These are phyloP conservation scores for Lepidurus couesii DNA, from an alignment of 1,140 invertebrate genomes.

Conservation along the genomic window DNA sequence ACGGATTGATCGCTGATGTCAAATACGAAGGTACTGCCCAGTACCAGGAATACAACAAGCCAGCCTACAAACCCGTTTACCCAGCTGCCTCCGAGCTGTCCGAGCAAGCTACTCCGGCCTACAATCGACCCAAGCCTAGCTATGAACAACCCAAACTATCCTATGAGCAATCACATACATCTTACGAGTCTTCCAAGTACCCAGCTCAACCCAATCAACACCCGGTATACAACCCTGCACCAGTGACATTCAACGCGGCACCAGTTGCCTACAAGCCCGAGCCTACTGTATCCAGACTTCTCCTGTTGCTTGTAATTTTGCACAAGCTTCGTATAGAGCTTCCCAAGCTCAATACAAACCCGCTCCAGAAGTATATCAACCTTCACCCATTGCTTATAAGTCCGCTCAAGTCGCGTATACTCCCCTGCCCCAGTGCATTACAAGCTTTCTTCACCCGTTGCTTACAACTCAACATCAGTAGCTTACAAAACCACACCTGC, in stretches of 20 bases:
- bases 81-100: too few relatives aligned
- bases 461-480: neutral
- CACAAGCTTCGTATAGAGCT: neutral
- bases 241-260: neutral
- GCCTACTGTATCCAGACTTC: neutral
- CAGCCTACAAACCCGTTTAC: too few relatives aligned
- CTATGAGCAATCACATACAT: neutral
- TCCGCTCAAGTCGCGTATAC: too few relatives aligned
- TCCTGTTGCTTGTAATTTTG: neutral
- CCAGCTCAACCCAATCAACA: neutral
- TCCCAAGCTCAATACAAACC: neutral
- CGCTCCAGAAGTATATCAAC: too few relatives aligned
- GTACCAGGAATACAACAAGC: too few relatives aligned
- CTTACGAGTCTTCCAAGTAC: neutral
- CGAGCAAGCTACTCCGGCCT: too few relatives aligned
- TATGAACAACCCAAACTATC: neutral
- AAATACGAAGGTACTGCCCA: slow-evolving; percentile 64
- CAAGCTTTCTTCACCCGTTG: neutral
- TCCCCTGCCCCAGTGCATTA: too few relatives aligned
- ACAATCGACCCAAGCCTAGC: too few relatives aligned
- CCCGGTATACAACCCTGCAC: neutral
- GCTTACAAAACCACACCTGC: too few relatives aligned
- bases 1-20: slow-evolving; percentile 70
- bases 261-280: neutral
- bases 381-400: too few relatives aligned